Conservation (phyloP, 2,888 invertebrate species). For the Scrobipalpa costella region DNA sequence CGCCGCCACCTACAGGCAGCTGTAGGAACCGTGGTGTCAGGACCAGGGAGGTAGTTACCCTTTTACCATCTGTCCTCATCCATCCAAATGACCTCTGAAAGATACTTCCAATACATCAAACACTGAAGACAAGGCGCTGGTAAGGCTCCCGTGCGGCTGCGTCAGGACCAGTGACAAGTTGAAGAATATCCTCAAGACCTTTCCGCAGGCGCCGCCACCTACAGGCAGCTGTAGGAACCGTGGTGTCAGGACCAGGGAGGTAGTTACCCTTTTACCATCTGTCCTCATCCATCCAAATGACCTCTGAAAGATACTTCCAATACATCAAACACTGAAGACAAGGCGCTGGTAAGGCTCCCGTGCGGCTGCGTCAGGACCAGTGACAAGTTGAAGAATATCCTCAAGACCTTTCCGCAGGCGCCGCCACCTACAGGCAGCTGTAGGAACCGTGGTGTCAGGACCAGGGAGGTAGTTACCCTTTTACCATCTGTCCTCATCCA, state of each 20-base stretch:
- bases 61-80: no score
- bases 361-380: slow-evolving; percentile 68
- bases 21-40: no score
- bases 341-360: slow-evolving; percentile 38
- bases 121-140: neutral
- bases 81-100: no score
- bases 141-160: slow-evolving; percentile 59
- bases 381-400: slow-evolving; percentile 60
- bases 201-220: slow-evolving; percentile 61
- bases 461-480: no score
- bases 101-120: neutral
- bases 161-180: slow-evolving; percentile 67
- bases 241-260: no score
- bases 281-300: no score
- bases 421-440: slow-evolving; percentile 52
- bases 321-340: neutral
- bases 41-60: no score
- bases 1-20: slow-evolving; percentile 54
- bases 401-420: slow-evolving; percentile 56
- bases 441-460: no score
- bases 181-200: slow-evolving; percentile 52
- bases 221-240: slow-evolving; percentile 36
- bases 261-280: no score
- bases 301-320: no score
- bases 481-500: no score